Evolutionary conservation across 1,140 invertebrate genomes (phyloP), one percentile per base, ranked within the genome.

Genomic region (Drosophila yakuba): DNA sequence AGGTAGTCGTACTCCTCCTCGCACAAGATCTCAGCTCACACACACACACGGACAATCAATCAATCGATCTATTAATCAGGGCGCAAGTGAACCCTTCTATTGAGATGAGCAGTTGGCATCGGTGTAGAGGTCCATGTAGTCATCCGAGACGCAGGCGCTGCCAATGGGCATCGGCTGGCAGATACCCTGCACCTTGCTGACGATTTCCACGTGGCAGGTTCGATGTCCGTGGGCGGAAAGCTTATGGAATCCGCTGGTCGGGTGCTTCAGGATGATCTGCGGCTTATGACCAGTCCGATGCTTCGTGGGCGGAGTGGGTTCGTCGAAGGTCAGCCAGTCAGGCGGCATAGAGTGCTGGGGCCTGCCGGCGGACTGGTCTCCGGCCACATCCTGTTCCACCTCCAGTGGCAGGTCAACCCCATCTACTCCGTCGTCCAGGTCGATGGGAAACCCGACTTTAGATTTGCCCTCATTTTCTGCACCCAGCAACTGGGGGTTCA

Each of bases 101-200:
- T 63, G 73, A 35, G 73, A 64, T 10, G 74, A 59, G 61, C 82
- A 85, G 48, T 85, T 80, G 14, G 64, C 48, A 14, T 72, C 74
- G 45, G 80, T 84, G 52, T 90, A 88, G 51, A 91, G 67, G 50
- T 90, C 91, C 78, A 92, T 85, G 28, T 91, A 78, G 17, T 92
- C 85, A n/a, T 90, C 91, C 44, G 91, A 76, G 35, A 90, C 79
- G 32, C 91, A 92, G 52, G 78, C 78, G 36, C 74, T 80, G 28
- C 91, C 83, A 8, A 78, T 66, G 23, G 67, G 71, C 82, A 91
- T 86, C 8, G 82, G 60, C 47, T 91, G 67, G 41, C 91, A 92
- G 47, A 85, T 47, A 41, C 91, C 91, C 4, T 79, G 74, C 20
- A 92, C 75, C 43, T 90, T 78, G 51, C 61, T 92, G 20, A 80